Conservation (phyloP, 2,888 invertebrate species). For the Troides oblongomaculatus region DNA sequence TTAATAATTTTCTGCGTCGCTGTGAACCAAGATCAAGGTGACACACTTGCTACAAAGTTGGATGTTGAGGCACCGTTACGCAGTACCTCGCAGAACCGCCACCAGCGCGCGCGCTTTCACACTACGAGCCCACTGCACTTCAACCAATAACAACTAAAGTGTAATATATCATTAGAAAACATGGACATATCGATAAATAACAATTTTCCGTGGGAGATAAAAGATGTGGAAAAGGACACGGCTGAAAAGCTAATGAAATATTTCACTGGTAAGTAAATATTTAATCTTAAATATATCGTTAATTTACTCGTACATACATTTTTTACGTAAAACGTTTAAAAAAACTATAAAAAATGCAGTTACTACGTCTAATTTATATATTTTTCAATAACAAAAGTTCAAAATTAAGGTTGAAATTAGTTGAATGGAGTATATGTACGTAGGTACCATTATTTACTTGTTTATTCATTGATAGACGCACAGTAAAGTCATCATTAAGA, state of each 20-base stretch:
- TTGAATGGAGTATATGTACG: no score
- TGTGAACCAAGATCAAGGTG: slow-evolving; percentile 25
- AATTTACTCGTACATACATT: no score
- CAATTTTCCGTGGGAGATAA: slow-evolving; percentile 39
- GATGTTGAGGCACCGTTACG: slow-evolving; percentile 1
- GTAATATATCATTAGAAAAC: not conserved
- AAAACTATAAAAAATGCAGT: no score
- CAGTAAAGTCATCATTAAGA: no score
- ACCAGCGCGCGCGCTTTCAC: slow-evolving; percentile 30
- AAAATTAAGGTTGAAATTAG: no score
- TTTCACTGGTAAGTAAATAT: slow-evolving; percentile 38
- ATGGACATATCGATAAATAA: slow-evolving; percentile 30
- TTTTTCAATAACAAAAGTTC: no score
- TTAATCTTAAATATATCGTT: not conserved
- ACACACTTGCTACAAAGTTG: slow-evolving; percentile 21
- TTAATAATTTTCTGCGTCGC: not conserved
- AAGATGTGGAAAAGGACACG: slow-evolving; percentile 37
- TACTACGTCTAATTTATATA: no score
- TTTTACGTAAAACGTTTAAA: no score
- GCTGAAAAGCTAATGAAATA: slow-evolving; percentile 39
- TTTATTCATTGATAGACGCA: no score
- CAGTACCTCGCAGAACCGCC: slow-evolving; percentile 10
- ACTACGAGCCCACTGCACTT: not conserved
- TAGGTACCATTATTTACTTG: no score
- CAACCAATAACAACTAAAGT: not conserved